Evolutionary conservation across 2,888 invertebrate species (phyloP).

Genomic region (Actias luna): DNA sequence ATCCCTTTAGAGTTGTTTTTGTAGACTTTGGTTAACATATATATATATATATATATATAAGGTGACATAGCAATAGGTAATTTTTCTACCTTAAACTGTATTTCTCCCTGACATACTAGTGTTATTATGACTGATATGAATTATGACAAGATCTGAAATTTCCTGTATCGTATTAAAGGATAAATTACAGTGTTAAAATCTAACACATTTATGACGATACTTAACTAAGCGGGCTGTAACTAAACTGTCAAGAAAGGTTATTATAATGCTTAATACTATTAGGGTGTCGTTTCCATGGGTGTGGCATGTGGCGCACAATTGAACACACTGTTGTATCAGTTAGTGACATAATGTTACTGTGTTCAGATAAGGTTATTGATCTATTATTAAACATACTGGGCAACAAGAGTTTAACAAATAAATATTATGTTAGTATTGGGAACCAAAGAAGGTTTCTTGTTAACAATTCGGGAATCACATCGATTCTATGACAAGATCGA

Average conservation of each 20-base stretch:
- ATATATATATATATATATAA: too few relatives aligned
- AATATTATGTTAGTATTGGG: not conserved
- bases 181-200: not conserved
- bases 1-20: not conserved
- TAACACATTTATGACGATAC: not conserved
- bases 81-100: too few relatives aligned
- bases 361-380: slow-evolving; percentile 2
- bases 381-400: not conserved
- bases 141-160: too few relatives aligned
- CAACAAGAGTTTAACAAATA: not conserved
- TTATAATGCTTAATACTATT: not conserved
- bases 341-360: slow-evolving; percentile 1
- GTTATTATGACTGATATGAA: too few relatives aligned
- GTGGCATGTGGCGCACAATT: not conserved
- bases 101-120: too few relatives aligned
- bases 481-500: not conserved
- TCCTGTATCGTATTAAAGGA: not conserved
- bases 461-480: not conserved
- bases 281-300: not conserved
- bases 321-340: not conserved
- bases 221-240: not conserved
- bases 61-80: too few relatives aligned
- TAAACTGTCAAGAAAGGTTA: not conserved
- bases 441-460: too few relatives aligned
- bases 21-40: too few relatives aligned